Evolutionary conservation across 2,888 invertebrate species (phyloP).

Genomic region (Dryobota labecula): DNA sequence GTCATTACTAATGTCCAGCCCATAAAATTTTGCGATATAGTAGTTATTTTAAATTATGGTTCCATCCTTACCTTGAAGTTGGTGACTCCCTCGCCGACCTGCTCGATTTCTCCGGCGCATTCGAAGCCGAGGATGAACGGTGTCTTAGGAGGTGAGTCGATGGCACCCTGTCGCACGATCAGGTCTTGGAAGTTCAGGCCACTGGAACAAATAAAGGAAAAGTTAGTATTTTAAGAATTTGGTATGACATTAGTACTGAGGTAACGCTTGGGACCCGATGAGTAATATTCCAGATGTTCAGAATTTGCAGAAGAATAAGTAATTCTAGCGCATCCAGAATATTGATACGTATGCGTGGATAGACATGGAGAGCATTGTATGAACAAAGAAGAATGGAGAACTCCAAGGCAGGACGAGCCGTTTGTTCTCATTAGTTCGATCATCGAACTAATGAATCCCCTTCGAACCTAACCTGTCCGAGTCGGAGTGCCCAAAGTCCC

Average conservation of each 20-base stretch:
- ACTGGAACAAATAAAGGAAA: conserved; percentile 90
- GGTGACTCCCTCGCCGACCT: conserved; percentile 94
- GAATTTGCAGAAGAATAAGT: neutral
- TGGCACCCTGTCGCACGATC: conserved; percentile 96
- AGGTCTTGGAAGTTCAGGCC: conserved; percentile 97
- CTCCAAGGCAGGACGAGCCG: neutral
- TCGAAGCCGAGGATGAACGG: conserved; percentile 97
- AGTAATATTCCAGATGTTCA: neutral
- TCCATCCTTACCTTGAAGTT: conserved; percentile 92
- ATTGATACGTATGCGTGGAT: neutral
- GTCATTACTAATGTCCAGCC: neutral
- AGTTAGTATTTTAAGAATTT: conserved; percentile 14
- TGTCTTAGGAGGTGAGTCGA: conserved; percentile 96
- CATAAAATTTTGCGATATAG: neutral
- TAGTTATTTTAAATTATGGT: neutral
- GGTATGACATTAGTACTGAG: neutral
- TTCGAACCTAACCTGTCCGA: too few relatives aligned
- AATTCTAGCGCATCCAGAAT: neutral
- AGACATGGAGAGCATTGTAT: neutral
- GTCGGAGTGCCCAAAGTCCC: too few relatives aligned
- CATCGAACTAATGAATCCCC: too few relatives aligned
- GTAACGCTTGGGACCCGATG: neutral
- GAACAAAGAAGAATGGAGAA: neutral
- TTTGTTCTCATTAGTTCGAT: too few relatives aligned
- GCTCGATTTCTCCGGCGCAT: conserved; percentile 95